phyloP scores from a whole-genome alignment of 2,113 vertebrate genomes.

The Gadus macrocephalus region DNA sequence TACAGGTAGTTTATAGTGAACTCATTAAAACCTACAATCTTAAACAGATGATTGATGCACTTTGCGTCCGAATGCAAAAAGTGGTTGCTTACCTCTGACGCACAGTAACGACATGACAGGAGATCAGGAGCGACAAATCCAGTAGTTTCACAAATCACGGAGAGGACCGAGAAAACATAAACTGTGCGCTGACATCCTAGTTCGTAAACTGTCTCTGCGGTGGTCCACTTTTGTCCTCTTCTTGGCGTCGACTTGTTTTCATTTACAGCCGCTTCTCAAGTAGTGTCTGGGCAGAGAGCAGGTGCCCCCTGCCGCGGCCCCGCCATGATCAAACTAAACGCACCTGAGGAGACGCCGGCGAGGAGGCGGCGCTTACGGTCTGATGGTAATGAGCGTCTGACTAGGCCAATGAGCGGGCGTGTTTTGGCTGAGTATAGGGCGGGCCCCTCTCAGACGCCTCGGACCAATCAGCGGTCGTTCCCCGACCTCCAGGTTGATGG shows the following conservation, averaged over 20 bases:
- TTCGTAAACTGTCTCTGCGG: no score
- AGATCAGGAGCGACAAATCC: slow-evolving; percentile 32
- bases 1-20: no score
- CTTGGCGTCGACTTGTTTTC: no score
- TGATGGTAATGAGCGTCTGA: slow-evolving; percentile 35
- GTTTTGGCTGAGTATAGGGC: accelerated
- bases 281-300: slow-evolving; percentile 17
- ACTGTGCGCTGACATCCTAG: no score
- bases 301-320: slow-evolving; percentile 37
- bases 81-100: slow-evolving; percentile 66
- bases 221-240: no score
- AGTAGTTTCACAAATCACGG: slow-evolving; percentile 33
- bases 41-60: no score
- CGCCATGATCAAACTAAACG: slow-evolving; percentile 60
- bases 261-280: no score
- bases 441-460: background rate
- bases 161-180: no score
- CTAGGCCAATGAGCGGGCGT: slow-evolving; percentile 33
- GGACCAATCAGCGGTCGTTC: slow-evolving; percentile 44
- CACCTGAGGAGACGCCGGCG: slow-evolving; percentile 32
- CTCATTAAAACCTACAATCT: no score
- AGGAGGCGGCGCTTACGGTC: slow-evolving; percentile 45
- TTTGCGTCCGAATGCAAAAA: no score
- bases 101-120: slow-evolving; percentile 74
- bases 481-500: slow-evolving; percentile 16